These are phyloP conservation scores for Sarcophaga subvicina DNA, from an alignment of 2,888 invertebrate species.

Conservation along the genomic window DNA sequence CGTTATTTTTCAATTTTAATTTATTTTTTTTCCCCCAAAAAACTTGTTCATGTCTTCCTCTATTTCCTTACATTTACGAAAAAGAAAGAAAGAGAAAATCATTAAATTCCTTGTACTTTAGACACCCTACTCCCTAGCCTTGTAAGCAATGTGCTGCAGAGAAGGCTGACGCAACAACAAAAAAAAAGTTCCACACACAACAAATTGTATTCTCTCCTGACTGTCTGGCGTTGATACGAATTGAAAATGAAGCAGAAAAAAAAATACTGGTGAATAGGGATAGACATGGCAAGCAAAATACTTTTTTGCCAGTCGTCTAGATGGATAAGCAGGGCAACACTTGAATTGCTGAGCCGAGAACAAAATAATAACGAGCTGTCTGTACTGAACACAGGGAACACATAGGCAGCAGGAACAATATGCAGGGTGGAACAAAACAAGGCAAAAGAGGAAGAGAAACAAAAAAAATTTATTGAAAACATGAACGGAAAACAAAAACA, in stretches of 20 bases:
- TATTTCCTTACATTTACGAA: background rate
- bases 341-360: conserved; percentile 65
- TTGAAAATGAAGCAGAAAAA: conserved; percentile 13
- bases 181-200: conserved; percentile 13
- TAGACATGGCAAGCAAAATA: conserved; percentile 16
- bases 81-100: background rate
- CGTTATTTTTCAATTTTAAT: background rate
- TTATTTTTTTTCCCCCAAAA: background rate
- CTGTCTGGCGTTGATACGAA: conserved; percentile 55
- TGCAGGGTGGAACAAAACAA: background rate
- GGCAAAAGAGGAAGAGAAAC: background rate
- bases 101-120: background rate
- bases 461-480: conserved; percentile 40
- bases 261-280: conserved; percentile 26
- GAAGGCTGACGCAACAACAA: conserved; percentile 12
- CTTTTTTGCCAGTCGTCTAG: background rate
- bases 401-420: conserved; percentile 4
- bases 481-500: conserved; percentile 65
- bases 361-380: conserved; percentile 68
- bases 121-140: background rate
- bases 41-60: background rate
- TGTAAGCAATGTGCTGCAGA: too few species aligned
- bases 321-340: conserved; percentile 47
- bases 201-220: conserved; percentile 55
- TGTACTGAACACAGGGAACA: conserved; percentile 35